Percentiles rank a stretch among this genome's conserved stretches.
phyloP scores from a whole-genome alignment of 30 jellyfish, hydroid and myxozoan species.

The Nemopilema nomurai region DNA sequence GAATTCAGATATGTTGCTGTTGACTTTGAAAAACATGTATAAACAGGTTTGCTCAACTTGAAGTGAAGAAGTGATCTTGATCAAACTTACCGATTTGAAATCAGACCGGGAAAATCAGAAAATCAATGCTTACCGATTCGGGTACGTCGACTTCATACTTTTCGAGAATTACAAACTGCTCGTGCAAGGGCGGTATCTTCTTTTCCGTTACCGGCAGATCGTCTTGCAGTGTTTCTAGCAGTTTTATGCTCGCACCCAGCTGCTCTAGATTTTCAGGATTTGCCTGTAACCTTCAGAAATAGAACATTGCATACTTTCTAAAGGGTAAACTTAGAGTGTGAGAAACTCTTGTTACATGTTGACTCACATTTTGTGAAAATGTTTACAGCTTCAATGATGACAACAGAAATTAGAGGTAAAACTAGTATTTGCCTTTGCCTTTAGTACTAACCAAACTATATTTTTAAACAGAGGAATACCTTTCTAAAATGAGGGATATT shows the following conservation, averaged over 20 bases:
- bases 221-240: constrained; percentile 79
- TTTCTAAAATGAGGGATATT: too few relatives aligned
- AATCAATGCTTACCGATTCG: constrained; percentile 69
- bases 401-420: too few relatives aligned
- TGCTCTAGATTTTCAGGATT: constrained; percentile 92
- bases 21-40: too few relatives aligned
- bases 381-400: too few relatives aligned
- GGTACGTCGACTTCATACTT: constrained; percentile 92
- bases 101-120: neutral
- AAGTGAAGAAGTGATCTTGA: neutral
- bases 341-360: neutral
- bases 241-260: constrained; percentile 75
- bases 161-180: constrained; percentile 88
- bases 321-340: too few relatives aligned
- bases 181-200: constrained; percentile 90
- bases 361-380: too few relatives aligned
- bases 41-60: too few relatives aligned
- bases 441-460: too few relatives aligned
- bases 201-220: constrained; percentile 73
- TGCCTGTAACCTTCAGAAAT: constrained; percentile 47
- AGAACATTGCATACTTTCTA: neutral
- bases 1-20: too few relatives aligned
- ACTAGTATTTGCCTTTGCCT: too few relatives aligned
- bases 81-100: neutral
- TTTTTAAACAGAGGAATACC: too few relatives aligned